phyloP scores from a whole-genome alignment of 2,888 invertebrate species.

The Seira ritae region DNA sequence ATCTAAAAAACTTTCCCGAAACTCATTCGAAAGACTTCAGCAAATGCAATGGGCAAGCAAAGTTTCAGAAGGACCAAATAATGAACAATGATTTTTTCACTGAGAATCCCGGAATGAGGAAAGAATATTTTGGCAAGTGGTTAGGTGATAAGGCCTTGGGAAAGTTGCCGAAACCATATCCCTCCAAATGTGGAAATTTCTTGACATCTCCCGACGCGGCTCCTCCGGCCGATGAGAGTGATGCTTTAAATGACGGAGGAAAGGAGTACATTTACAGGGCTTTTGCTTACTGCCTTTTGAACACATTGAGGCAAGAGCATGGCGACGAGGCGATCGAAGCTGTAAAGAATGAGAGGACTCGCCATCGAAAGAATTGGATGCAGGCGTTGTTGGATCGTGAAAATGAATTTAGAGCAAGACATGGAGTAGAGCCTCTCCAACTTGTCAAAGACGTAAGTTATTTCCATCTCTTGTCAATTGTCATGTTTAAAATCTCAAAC shows the following conservation, averaged over 20 bases:
- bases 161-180: slow-evolving; percentile 29
- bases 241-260: slow-evolving; percentile 27
- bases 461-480: too few species aligned
- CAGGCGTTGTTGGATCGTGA: slow-evolving; percentile 45
- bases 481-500: too few species aligned
- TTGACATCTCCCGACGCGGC: background rate
- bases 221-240: slow-evolving; percentile 10
- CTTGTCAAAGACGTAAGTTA: slow-evolving; percentile 28
- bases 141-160: slow-evolving; percentile 36
- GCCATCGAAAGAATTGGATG: slow-evolving; percentile 33
- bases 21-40: background rate
- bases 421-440: slow-evolving; percentile 34
- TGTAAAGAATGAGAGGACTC: slow-evolving; percentile 36
- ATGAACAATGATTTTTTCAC: background rate
- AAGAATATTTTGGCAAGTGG: slow-evolving; percentile 47
- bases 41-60: background rate
- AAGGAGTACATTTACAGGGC: slow-evolving; percentile 9
- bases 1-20: background rate
- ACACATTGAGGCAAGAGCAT: background rate
- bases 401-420: slow-evolving; percentile 44
- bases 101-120: background rate
- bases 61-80: background rate
- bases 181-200: background rate
- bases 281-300: slow-evolving; percentile 30
- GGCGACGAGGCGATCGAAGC: slow-evolving; percentile 24